Percentiles rank a stretch among this genome's conserved stretches.
Conservation (phyloP, 2,113 vertebrate species). For the Ranitomeya imitator region DNA sequence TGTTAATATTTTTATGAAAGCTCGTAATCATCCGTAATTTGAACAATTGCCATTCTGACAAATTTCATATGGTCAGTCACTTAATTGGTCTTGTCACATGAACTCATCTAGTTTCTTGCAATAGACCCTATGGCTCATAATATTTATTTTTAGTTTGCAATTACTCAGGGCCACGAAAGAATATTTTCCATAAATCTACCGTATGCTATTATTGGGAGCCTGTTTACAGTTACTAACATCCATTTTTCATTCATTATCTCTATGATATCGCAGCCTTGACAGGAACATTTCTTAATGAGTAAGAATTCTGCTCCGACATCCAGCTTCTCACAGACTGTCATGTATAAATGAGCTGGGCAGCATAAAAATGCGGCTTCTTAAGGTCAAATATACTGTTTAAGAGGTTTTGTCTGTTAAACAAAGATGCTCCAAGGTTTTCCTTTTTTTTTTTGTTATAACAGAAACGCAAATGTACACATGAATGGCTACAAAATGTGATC, state of each 20-base stretch:
- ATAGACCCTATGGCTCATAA: conserved; percentile 6
- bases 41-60: conserved; percentile 15
- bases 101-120: neutral
- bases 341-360: conserved; percentile 35
- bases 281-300: conserved; percentile 31
- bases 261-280: conserved; percentile 18
- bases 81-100: conserved; percentile 41
- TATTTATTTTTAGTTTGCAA: conserved; percentile 24
- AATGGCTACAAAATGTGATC: conserved; percentile 54
- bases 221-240: neutral
- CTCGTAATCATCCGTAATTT: neutral
- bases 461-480: conserved; percentile 51
- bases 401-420: conserved; percentile 39
- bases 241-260: neutral
- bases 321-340: conserved; percentile 27
- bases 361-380: conserved; percentile 36
- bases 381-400: conserved; percentile 45
- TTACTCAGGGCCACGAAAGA: neutral
- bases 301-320: neutral
- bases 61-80: conserved; percentile 7
- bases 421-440: conserved; percentile 49
- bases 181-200: neutral
- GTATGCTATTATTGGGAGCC: neutral
- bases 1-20: neutral
- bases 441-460: conserved; percentile 30